phyloP scores from a whole-genome alignment of 23 tunicate genomes.

The Styela clava region DNA sequence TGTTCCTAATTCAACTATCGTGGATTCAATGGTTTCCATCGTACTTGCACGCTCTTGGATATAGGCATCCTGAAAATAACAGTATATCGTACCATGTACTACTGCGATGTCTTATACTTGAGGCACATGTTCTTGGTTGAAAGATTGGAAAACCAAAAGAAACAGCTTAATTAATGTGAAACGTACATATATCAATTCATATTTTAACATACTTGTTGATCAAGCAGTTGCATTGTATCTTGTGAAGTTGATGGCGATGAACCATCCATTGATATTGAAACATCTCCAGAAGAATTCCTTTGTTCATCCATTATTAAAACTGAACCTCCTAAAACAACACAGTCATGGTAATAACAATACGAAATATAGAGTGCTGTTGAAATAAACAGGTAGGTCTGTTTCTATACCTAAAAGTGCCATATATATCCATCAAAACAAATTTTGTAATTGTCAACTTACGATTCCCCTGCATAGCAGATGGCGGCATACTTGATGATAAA shows the following conservation, averaged over 20 bases:
- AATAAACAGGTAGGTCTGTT: too few species aligned
- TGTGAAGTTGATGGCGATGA: constrained; percentile 35
- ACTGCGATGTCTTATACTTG: too few species aligned
- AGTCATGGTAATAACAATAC: background rate
- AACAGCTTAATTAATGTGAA: too few species aligned
- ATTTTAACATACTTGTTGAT: constrained; percentile 52
- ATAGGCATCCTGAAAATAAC: constrained; percentile 64
- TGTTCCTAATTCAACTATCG: constrained; percentile 92
- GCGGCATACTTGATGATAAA: constrained; percentile 60
- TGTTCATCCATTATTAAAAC: constrained; percentile 87
- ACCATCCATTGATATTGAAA: constrained; percentile 76
- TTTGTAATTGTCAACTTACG: constrained; percentile 64
- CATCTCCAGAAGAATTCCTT: constrained; percentile 43
- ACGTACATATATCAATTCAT: too few species aligned
- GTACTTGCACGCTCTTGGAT: constrained; percentile 89
- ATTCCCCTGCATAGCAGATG: constrained; percentile 75
- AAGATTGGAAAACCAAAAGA: too few species aligned
- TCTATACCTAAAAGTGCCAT: too few species aligned
- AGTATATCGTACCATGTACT: too few species aligned
- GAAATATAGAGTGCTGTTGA: background rate
- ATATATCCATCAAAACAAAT: too few species aligned
- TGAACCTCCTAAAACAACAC: constrained; percentile 77
- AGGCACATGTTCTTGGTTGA: too few species aligned
- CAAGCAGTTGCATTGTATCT: constrained; percentile 66
- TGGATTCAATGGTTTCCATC: constrained; percentile 94